These are phyloP conservation scores for Piprites chloris DNA, from an alignment of 2,113 vertebrate species.

Conservation along the genomic window DNA sequence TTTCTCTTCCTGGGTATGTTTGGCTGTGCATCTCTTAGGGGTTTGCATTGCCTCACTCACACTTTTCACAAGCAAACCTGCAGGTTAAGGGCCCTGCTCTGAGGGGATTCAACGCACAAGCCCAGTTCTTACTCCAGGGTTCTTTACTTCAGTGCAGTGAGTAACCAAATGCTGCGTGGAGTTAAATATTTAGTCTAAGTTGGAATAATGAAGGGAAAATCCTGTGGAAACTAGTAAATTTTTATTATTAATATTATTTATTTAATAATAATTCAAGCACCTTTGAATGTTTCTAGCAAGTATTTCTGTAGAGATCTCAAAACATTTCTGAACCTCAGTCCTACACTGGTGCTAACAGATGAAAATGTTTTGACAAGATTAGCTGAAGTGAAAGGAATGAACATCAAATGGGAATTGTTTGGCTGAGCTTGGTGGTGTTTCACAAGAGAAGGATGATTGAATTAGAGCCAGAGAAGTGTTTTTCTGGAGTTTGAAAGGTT, in stretches of 20 bases:
- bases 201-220: conserved; percentile 14
- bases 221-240: not conserved
- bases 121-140: not conserved
- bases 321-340: not conserved
- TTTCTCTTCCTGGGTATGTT: not conserved
- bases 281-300: not conserved
- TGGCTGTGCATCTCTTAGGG: not conserved
- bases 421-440: not conserved
- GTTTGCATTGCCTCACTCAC: not conserved
- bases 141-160: not conserved
- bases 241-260: not conserved
- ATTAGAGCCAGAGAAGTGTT: not conserved
- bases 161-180: not conserved
- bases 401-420: not conserved
- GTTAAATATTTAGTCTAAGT: not conserved
- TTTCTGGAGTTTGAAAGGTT: not conserved
- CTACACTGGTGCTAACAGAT: not conserved
- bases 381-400: not conserved
- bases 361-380: not conserved
- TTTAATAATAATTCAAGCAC: not conserved
- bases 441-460: not conserved
- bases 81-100: not conserved
- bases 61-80: not conserved
- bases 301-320: not conserved
- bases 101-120: not conserved